A percentile compares a stretch with the other conserved stretches of the same genome.
phyloP scores from a whole-genome alignment of 1,140 invertebrate species.

The Pseudomyrmex dendroicus region DNA sequence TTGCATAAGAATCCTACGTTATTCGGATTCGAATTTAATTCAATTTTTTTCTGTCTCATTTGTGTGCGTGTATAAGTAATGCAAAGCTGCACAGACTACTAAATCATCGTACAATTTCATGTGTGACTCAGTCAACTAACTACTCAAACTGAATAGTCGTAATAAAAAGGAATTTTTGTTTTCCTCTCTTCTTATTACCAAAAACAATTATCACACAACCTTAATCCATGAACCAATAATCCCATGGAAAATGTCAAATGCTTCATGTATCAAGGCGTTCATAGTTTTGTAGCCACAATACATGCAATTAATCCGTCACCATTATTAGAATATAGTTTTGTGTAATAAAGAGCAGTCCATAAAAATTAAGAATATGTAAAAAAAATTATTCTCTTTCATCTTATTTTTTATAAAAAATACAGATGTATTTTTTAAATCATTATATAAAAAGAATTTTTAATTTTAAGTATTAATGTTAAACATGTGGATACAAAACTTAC shows the following conservation, averaged over 20 bases:
- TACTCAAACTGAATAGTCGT: slow-evolving; percentile 69
- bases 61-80: slow-evolving; percentile 79
- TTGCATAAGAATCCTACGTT: slow-evolving; percentile 15
- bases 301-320: slow-evolving; percentile 57
- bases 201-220: slow-evolving; percentile 45
- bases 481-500: slow-evolving; percentile 70
- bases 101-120: slow-evolving; percentile 76
- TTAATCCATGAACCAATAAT: slow-evolving; percentile 55
- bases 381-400: not conserved
- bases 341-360: slow-evolving; percentile 30
- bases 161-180: slow-evolving; percentile 45
- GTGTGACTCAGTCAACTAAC: slow-evolving; percentile 76
- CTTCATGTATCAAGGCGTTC: slow-evolving; percentile 61
- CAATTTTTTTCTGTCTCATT: slow-evolving; percentile 53
- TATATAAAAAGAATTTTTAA: slow-evolving; percentile 1
- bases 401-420: not conserved
- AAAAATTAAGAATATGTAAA: slow-evolving; percentile 15
- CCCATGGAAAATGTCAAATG: not conserved
- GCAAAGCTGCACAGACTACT: slow-evolving; percentile 80
- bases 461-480: not conserved
- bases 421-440: slow-evolving; percentile 7
- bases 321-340: slow-evolving; percentile 37
- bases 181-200: slow-evolving; percentile 55
- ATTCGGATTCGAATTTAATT: not conserved
- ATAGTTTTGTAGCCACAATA: slow-evolving; percentile 73